These are phyloP conservation scores for Brachypterus glaber DNA, from an alignment of 2,888 invertebrate genomes.

Conservation along the genomic window DNA sequence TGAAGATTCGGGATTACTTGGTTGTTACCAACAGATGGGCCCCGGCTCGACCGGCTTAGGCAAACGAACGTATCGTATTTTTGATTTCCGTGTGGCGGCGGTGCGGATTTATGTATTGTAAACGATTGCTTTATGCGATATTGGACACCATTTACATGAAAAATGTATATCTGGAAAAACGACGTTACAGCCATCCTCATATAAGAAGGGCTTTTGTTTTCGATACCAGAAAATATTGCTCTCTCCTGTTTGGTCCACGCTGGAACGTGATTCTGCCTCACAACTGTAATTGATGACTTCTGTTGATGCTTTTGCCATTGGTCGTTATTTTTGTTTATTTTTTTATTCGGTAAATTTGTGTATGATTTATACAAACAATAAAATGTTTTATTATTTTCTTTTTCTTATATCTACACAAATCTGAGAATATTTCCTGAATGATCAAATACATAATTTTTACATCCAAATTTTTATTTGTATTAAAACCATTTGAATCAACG, in stretches of 20 bases:
- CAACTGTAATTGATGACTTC: conserved; percentile 40
- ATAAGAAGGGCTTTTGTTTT: conserved; percentile 39
- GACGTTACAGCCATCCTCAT: conserved; percentile 30
- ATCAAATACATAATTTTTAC: no score
- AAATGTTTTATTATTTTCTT: no score
- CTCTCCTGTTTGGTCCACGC: conserved; percentile 21
- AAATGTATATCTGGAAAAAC: conserved; percentile 43
- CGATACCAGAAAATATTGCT: conserved; percentile 43
- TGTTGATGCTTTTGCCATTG: conserved; percentile 13
- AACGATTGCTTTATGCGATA: conserved; percentile 46
- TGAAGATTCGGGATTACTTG: no score
- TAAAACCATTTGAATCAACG: no score
- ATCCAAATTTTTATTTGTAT: no score
- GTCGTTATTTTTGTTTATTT: no score
- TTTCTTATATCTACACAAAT: no score
- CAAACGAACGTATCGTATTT: conserved; percentile 37
- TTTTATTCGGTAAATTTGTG: no score
- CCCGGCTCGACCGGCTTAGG: conserved; percentile 34
- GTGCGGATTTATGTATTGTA: conserved; percentile 44
- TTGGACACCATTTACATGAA: conserved; percentile 46
- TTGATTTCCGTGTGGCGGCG: conserved; percentile 35
- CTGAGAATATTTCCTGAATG: no score
- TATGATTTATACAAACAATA: no score
- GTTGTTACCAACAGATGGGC: conserved; percentile 38
- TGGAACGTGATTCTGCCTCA: conserved; percentile 39